Base-by-base conservation (phyloP, 1,140 invertebrate species). In the Zaprionus ghesquierei region DNA sequence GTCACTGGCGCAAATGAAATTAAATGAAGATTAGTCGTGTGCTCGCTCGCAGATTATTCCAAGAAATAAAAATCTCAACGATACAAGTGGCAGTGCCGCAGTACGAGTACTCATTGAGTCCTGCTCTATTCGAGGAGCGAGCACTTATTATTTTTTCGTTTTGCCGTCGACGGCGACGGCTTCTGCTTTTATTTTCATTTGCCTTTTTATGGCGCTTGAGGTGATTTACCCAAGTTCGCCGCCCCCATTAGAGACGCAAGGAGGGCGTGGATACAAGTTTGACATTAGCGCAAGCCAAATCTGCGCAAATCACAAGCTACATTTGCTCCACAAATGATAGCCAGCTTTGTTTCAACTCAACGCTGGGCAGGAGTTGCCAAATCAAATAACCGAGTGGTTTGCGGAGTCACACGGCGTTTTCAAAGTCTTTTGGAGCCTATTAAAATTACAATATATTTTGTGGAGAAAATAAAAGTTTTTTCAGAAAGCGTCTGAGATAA, bases 21-120 rank as follows among this genome's bases (percentile, higher is more conserved):
- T 89, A 89, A 89, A 89, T 79, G 84, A 84, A 89, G 84, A 89
- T 89, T 89, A 89, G 84, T 89, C 84, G 84, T 89, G 82, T 89
- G 82, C 82, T 82, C 71, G 75, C 80, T 75, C 5, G 54, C 68
- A 89, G 84, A 89, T 89, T 89, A 89, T 89, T 89, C 84, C 84
- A 73, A 89, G 79, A 89, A 89, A 89, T 89, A 89, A 89, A 89
- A 89, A 84, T 89, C 84, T 70, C 55, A 51, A 65, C 68, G 68
- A 72, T 65, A 69, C 64, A 33, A 70, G 38, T 71, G 20, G 35
- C 6, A 22, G 13, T 35, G 15, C 27, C 25, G 35, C 25, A 64
- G 13, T n/a, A 20, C 15, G 33, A 55, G 61, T 50, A 62, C 56
- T 69, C 70, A 53, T 22, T 29, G 29, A 56, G 58, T 46, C 33